phyloP scores from a whole-genome alignment of 2,113 vertebrate species.

The Myxocyprinus asiaticus region DNA sequence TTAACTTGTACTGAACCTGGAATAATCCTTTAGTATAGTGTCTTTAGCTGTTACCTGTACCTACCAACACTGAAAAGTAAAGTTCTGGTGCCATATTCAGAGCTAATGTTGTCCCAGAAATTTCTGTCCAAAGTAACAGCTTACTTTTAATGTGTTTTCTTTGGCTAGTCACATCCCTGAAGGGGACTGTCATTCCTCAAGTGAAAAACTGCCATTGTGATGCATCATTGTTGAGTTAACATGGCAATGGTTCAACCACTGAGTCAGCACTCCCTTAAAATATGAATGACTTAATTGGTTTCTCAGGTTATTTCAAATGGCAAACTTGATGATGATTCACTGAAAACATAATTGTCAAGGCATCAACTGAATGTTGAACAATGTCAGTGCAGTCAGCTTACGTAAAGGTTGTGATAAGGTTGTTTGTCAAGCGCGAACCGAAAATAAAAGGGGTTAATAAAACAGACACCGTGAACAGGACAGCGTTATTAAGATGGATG shows the following conservation, averaged over 20 bases:
- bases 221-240: constrained; percentile 13
- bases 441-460: constrained; percentile 35
- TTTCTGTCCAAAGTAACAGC: background rate
- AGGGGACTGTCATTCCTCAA: constrained; percentile 7
- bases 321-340: constrained; percentile 23
- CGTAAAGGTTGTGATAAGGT: constrained; percentile 25
- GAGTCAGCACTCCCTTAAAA: constrained; percentile 29
- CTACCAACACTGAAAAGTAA: too few species aligned
- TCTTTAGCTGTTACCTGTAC: too few species aligned
- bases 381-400: constrained; percentile 17
- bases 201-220: background rate
- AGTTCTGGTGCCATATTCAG: background rate
- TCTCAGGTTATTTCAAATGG: constrained; percentile 20
- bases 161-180: background rate
- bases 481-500: constrained; percentile 24
- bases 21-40: too few species aligned
- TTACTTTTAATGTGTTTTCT: background rate
- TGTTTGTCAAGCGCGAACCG: constrained; percentile 12
- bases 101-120: background rate
- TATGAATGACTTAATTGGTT: constrained; percentile 26
- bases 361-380: constrained; percentile 34
- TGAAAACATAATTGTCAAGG: constrained; percentile 12
- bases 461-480: background rate
- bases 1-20: too few species aligned
- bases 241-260: background rate